Conservation (phyloP, 2,888 invertebrate genomes). For the Plusia festucae region DNA sequence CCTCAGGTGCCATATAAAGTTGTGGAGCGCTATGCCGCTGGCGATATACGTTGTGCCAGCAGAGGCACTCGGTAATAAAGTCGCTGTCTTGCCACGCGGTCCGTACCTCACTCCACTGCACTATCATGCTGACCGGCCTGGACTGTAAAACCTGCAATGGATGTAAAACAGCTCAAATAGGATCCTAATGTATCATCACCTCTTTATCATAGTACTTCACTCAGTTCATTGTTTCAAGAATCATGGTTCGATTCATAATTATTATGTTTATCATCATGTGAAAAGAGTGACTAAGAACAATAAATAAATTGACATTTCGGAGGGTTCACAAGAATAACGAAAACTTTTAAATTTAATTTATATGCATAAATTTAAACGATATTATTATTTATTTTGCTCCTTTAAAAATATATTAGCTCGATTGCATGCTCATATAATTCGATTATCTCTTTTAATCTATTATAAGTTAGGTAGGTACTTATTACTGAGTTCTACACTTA, state of each 20-base stretch:
- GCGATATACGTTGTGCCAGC: slow-evolving; percentile 95
- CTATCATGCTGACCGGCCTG: slow-evolving; percentile 92
- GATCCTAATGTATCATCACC: neutral
- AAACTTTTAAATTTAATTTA: too few relatives aligned
- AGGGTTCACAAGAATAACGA: too few relatives aligned
- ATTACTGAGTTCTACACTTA: neutral
- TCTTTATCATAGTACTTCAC: neutral
- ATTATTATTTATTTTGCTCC: too few relatives aligned
- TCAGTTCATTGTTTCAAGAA: slow-evolving; percentile 7
- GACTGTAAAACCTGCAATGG: slow-evolving; percentile 90
- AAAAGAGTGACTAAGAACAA: too few relatives aligned
- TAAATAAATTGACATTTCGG: too few relatives aligned
- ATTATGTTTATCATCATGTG: neutral
- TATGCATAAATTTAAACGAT: too few relatives aligned
- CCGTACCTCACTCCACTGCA: slow-evolving; percentile 92
- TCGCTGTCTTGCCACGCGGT: slow-evolving; percentile 95
- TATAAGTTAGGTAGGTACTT: neutral
- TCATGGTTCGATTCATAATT: slow-evolving; percentile 1
- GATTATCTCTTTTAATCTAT: neutral
- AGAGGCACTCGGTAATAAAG: slow-evolving; percentile 94
- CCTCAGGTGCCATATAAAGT: slow-evolving; percentile 93
- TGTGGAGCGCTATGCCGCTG: slow-evolving; percentile 93
- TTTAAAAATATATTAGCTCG: too few relatives aligned
- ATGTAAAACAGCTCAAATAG: neutral
- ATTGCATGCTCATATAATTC: neutral